Evolutionary conservation across 2,113 vertebrate species (phyloP), one percentile per base, ranked within the genome.

Genomic region (Mionectes macconnelli): DNA sequence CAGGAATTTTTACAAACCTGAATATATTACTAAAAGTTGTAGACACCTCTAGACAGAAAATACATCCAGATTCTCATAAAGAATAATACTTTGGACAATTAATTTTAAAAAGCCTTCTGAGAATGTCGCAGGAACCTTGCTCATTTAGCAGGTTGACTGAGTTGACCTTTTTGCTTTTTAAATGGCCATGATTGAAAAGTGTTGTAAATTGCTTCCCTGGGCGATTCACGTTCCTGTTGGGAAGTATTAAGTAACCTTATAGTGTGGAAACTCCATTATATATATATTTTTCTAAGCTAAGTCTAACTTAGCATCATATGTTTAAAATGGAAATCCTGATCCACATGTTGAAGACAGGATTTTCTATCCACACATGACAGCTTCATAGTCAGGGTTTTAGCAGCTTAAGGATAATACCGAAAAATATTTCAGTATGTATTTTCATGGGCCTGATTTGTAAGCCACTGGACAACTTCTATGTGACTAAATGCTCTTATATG

Each of bases 121-220:
- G 72, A 75, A 75, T 7, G 14, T 42, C 83, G 14, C 17, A 62
- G 39, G 33, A 92, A 13, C 13, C 28, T 40, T 52, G 11, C 27
- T 84, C 10, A 8, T 81, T 86, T 70, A 39, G 20, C 42, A 78
- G 18, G 12, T 18, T 68, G 14, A 44, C 59, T 23, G 20, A 44
- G n/a, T 31, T 74, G 14, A 53, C 2, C 12, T 44, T 20, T 63
- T 49, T 67, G 2, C 6, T 6, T 87, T 86, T 59, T 33, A 68
- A 55, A 63, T 0, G 3, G 1, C 8, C 28, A 23, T 0, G 1
- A 40, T 24, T 52, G 10, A 81, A 89, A 75, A 27, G 2, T 49
- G 78, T 62, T 70, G 22, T 31, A 83, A 80, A 73, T 63, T 60
- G 1, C 30, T 84, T 81, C 37, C 23, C 39, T 63, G 20, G 60